Conservation (phyloP, 2,888 invertebrate species). For the Phortica magna region DNA sequence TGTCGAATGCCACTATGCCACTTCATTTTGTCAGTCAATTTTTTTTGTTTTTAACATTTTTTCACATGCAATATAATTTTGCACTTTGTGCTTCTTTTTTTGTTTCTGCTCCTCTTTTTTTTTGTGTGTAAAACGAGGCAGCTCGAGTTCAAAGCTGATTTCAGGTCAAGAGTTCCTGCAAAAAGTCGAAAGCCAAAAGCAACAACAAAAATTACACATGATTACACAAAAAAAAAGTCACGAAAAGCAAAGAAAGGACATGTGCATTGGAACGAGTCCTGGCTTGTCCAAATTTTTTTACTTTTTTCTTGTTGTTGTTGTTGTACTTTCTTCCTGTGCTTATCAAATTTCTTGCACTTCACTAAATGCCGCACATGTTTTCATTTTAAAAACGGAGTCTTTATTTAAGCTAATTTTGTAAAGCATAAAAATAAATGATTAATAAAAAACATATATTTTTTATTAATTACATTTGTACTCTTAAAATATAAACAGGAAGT, state of each 20-base stretch:
- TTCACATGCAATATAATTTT: constrained; percentile 19
- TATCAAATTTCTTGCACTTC: constrained; percentile 68
- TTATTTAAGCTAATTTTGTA: background rate
- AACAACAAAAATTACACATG: constrained; percentile 35
- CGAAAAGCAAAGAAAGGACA: constrained; percentile 38
- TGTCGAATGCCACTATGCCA: no score
- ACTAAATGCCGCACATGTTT: constrained; percentile 51
- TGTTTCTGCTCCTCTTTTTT: constrained; percentile 27
- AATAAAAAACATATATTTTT: background rate
- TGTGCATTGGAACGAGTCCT: background rate
- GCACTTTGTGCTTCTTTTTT: constrained; percentile 17
- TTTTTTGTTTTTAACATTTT: background rate
- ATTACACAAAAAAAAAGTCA: constrained; percentile 11
- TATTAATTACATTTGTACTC: background rate
- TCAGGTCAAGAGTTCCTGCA: constrained; percentile 62
- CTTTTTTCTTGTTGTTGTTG: background rate
- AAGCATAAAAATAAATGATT: background rate
- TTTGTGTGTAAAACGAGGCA: constrained; percentile 63
- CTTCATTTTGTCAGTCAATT: no score
- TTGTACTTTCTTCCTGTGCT: constrained; percentile 43
- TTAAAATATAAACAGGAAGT: background rate
- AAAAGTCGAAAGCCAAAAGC: constrained; percentile 28
- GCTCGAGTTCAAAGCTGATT: constrained; percentile 58
- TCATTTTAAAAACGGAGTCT: constrained; percentile 3
- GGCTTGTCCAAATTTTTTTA: constrained; percentile 14